phyloP scores from a whole-genome alignment of 2,888 invertebrate species.

The Tyria jacobaeae region DNA sequence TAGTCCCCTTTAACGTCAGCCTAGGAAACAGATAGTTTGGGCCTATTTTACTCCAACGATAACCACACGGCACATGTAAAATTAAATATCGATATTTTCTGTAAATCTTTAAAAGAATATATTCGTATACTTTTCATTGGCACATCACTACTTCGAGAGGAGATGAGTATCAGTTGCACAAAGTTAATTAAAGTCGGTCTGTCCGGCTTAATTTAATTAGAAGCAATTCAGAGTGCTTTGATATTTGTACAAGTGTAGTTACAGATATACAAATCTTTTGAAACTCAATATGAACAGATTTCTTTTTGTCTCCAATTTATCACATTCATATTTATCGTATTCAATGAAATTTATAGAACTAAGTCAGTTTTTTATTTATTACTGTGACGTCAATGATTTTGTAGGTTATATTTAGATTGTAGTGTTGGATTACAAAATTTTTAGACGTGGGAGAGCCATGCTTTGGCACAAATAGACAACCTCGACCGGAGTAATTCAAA shows the following conservation, averaged over 20 bases:
- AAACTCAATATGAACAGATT: background rate
- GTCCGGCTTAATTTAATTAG: constrained; percentile 68
- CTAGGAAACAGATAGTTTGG: too few relatives aligned
- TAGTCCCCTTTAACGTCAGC: too few relatives aligned
- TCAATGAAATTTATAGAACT: background rate
- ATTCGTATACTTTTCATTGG: background rate
- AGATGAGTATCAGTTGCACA: constrained; percentile 68
- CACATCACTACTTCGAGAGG: constrained; percentile 51
- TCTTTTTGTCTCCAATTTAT: background rate
- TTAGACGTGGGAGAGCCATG: too few relatives aligned
- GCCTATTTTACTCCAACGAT: too few relatives aligned
- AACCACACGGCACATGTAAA: too few relatives aligned
- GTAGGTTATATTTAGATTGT: too few relatives aligned
- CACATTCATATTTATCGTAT: background rate
- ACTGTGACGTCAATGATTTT: too few relatives aligned
- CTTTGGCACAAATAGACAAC: too few relatives aligned
- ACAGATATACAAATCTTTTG: background rate
- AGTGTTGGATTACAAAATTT: too few relatives aligned
- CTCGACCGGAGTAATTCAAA: too few relatives aligned
- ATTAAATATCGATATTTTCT: background rate
- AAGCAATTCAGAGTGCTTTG: constrained; percentile 37
- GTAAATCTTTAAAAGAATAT: too few relatives aligned
- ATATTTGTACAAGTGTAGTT: constrained; percentile 10
- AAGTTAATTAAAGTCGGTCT: constrained; percentile 69
- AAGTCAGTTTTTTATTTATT: too few relatives aligned